Evolutionary conservation across 2,888 invertebrate genomes (phyloP), one percentile per base, ranked within the genome.

Genomic region (Ischnura elegans): DNA sequence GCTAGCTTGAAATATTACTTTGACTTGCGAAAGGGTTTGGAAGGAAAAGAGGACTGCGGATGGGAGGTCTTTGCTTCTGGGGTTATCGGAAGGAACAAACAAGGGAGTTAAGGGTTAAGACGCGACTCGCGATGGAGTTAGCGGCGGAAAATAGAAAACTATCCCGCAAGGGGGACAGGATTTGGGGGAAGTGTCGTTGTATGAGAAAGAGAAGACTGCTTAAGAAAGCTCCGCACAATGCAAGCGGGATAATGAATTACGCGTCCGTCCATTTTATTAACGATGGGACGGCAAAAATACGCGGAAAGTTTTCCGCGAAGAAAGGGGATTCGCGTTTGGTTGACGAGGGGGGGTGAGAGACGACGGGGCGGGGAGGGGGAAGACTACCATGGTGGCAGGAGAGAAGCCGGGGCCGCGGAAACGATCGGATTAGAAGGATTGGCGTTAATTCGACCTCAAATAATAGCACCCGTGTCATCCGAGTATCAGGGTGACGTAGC

Each of bases 211-310:
- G 76, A 25, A 25, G 25, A 36, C 29, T 76, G 76, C 25, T 76
- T 76, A 76, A 36, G 76, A 76, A 76, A 36, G 76, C 76, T 76
- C 29, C 76, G 19, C 51, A 76, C 76, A 76, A 76, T 76, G 76
- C 76, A 76, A 36, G 76, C 29, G 76, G 76, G 76, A 76, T 76
- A 76, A 76, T 76, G 76, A 76, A 76, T 76, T 36, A 76, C n/a
- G 36, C 29, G 76, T 21, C 29, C 76, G 4, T 10, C 29, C 13
- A 36, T 36, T 29, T 76, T 76, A 36, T 76, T 76, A 76, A 76
- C 76, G 76, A 36, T 6, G n/a, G 51, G 61, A 36, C 10, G 76
- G 76, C 76, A 76, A 76, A 76, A 76, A 76, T 76, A 76, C 36
- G 76, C 6, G 76, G 76, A 76, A 76, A 76, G 76, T 76, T 76